Conservation (phyloP, 1,140 invertebrate genomes). For the Lepidurus packardi region DNA sequence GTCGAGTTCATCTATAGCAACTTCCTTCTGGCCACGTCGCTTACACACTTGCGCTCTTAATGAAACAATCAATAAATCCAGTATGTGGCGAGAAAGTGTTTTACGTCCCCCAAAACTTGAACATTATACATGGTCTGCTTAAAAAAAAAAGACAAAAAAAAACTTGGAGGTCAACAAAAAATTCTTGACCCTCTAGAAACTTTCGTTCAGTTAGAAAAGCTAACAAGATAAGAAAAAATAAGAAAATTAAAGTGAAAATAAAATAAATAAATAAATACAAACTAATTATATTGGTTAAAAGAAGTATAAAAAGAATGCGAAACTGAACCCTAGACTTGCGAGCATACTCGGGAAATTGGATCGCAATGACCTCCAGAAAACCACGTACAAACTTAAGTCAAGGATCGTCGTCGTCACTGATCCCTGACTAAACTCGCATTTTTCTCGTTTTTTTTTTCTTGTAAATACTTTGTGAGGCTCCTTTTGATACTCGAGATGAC, state of each 20-base stretch:
- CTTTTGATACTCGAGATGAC: neutral
- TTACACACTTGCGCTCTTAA: neutral
- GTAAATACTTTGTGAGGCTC: neutral
- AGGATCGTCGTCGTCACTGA: neutral
- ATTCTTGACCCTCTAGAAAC: too few relatives aligned
- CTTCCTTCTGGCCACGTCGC: neutral
- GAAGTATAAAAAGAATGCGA: neutral
- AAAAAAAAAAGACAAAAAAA: too few relatives aligned
- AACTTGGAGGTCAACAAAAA: too few relatives aligned
- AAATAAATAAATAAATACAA: neutral
- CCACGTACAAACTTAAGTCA: neutral
- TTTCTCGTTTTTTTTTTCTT: neutral
- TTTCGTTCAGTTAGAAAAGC: too few relatives aligned
- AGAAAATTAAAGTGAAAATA: neutral
- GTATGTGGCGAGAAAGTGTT: neutral
- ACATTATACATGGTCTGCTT: too few relatives aligned
- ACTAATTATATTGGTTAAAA: neutral
- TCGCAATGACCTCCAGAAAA: slow-evolving; percentile 5
- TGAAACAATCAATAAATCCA: neutral
- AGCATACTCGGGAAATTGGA: neutral
- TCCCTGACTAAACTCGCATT: neutral
- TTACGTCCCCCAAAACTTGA: too few relatives aligned
- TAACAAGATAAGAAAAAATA: neutral
- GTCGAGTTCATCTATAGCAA: neutral
- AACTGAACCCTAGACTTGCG: neutral